Evolutionary conservation across 2,888 invertebrate species (phyloP), one percentile per base, ranked within the genome.

Genomic region (Clostera curtula): DNA sequence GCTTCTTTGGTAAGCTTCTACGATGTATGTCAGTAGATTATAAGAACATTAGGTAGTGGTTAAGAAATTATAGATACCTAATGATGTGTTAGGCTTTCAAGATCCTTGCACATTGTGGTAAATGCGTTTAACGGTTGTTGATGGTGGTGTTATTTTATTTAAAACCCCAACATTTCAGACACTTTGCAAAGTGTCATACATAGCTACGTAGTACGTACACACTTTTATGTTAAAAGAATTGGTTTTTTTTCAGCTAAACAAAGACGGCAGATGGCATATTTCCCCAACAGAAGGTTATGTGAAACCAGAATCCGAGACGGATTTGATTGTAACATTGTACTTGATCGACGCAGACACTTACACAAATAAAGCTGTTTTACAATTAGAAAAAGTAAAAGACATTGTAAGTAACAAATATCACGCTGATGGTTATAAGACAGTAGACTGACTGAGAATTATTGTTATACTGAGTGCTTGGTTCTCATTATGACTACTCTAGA

Each of bases 311-410:
- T 62, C 66, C 0, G 77, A 80, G 43, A 61, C 59, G 3, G 74
- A 75, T 36, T 47, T 83, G 24, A 12, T 38, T 18, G 35, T 79
- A 4, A 50, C 49, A 13, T 48, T 83, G n/a, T 75, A 66, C 42
- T 53, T 83, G 24, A 49, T 70, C 9, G 83, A 83, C 36, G 77
- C 79, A 4, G 69, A 63, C 20, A 60, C 61, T 3, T 82, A 77
- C 34, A 63, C 67, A 3, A 83, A 83, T 38, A 83, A 75, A 59
- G 75, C 69, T 10, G 57, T 80, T 3, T 55, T 83, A 36, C 72
- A 77, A 28, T 46, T 83, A 23, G 76, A 79, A 24, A 74, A 73
- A 60, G 74, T 79, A 0, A 82, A 76, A 40, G 82, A 83, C 33
- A 76, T 83, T 36, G 83, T 83, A 36, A 60, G 80, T 67, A 24